Base-by-base conservation (phyloP, 1,140 invertebrate genomes). In the Drosophila sp. region DNA sequence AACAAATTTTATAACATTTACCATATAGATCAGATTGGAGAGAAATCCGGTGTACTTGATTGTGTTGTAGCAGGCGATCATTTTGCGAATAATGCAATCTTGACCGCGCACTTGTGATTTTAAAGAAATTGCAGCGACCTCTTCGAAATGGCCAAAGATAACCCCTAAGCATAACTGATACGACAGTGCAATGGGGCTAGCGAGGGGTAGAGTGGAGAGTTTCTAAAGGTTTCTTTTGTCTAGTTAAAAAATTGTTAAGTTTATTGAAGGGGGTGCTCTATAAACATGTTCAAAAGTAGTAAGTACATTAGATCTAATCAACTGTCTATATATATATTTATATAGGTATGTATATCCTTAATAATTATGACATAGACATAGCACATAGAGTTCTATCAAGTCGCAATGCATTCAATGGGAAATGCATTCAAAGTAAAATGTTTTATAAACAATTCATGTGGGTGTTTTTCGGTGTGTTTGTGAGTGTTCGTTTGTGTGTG, bases 11-110 rank as follows among this genome's bases (percentile, higher is more conserved):
- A 44, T 11, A 23, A 17, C 17, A 17, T 75, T 87, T 60, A 90
- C 90, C 90, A 91, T 73, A 68, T 91, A 91, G 4, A 91, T 60
- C 25, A 90, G 64, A 84, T 91, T 91, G 73, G 78, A 81, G 57
- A 86, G 58, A 10, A 91, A 80, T 56, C 80, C 85, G 30, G 86
- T 75, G 61, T 79, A 81, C 57, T 90, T 91, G 8, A 91, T 81
- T 63, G 90, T 79, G 72, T 74, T 78, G 56, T 90, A 91, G 71
- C 72, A 90, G 82, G 72, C 70, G 81, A 78, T 86, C 85, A 90
- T 90, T 7, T 69, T 69, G 67, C 29, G 72, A 84, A 68, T 80
- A 70, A 65, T 65, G 61, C 38, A 76, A 73, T 66, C 84, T 63
- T 60, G 70, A 11, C 56, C 54, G 69, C 44, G 60, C 55, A 47